Conservation (phyloP, 2,113 vertebrate genomes). For the Chrysemys picta region DNA sequence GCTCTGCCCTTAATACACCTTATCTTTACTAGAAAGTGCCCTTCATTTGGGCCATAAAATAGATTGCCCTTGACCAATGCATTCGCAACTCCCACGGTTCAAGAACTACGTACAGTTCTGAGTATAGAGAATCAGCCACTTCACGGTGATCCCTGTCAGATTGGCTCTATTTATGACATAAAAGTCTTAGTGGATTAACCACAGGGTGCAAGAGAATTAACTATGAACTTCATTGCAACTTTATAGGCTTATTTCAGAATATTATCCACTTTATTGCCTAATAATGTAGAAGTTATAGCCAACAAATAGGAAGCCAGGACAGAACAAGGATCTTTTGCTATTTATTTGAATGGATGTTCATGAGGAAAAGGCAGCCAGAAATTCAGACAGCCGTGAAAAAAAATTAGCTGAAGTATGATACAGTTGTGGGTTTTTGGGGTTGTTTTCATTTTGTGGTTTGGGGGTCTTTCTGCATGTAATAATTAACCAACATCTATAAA, state of each 20-base stretch:
- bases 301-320: neutral
- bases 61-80: constrained; percentile 57
- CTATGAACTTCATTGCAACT: constrained; percentile 66
- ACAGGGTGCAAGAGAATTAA: constrained; percentile 54
- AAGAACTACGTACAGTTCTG: constrained; percentile 46
- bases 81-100: constrained; percentile 53
- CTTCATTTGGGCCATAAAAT: constrained; percentile 25
- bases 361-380: constrained; percentile 50
- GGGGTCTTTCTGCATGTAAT: neutral
- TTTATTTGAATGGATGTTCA: constrained; percentile 8
- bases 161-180: constrained; percentile 61
- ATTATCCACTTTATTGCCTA: constrained; percentile 69
- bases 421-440: neutral
- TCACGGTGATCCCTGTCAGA: constrained; percentile 54
- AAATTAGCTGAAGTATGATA: neutral
- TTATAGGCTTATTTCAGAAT: constrained; percentile 63
- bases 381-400: neutral
- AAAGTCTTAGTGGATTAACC: constrained; percentile 66
- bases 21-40: neutral
- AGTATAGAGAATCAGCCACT: constrained; percentile 42
- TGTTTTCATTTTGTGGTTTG: neutral
- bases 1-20: neutral
- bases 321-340: neutral
- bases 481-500: too few relatives aligned
- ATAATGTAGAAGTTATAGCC: constrained; percentile 27